Conservation (phyloP, 2,888 invertebrate genomes). For the Eupelmus urozonus region DNA sequence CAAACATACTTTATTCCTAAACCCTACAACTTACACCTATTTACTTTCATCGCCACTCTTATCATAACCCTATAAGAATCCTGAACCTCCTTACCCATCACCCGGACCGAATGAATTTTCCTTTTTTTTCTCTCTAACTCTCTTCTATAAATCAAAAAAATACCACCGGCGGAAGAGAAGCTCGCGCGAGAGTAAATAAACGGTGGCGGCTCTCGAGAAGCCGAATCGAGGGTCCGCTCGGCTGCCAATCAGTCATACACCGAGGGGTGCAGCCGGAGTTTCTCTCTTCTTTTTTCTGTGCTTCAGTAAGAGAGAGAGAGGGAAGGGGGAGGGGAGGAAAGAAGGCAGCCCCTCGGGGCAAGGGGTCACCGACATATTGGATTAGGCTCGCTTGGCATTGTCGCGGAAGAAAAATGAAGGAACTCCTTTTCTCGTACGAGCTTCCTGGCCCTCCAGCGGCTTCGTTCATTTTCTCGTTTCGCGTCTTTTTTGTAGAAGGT, state of each 20-base stretch:
- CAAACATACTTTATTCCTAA: no score
- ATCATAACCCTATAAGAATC: neutral
- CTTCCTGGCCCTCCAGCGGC: no score
- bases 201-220: neutral
- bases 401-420: conserved; percentile 38
- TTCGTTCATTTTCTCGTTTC: no score
- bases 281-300: neutral
- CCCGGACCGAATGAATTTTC: conserved; percentile 38
- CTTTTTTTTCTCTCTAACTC: neutral
- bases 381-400: conserved; percentile 53
- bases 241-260: conserved; percentile 52
- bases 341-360: conserved; percentile 34
- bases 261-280: conserved; percentile 20
- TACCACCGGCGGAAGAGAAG: neutral
- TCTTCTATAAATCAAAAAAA: conserved; percentile 38
- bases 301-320: neutral
- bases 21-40: neutral
- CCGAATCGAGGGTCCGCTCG: conserved; percentile 17
- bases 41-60: conserved; percentile 2
- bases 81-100: no score
- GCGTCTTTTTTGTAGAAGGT: no score
- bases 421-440: neutral
- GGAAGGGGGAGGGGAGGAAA: no score
- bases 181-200: conserved; percentile 47
- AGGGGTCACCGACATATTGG: conserved; percentile 53